Conservation (phyloP, 2,888 invertebrate species). For the Acronicta psi region DNA sequence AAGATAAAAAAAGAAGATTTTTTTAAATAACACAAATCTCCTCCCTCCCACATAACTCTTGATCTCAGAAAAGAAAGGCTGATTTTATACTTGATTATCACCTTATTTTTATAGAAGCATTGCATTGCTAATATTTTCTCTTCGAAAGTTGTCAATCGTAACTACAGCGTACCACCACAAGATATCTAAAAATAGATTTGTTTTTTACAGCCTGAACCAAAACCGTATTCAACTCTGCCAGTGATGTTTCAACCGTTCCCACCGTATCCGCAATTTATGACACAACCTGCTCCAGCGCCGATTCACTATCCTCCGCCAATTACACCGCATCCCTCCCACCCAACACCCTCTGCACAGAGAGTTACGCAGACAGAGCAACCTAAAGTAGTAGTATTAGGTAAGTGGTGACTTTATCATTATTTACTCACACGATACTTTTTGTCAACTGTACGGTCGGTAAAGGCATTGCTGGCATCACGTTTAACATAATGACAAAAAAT, state of each 20-base stretch:
- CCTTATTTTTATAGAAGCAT: too few species aligned
- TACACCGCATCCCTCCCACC: slow-evolving; percentile 74
- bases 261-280: slow-evolving; percentile 79
- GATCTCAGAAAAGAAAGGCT: too few species aligned
- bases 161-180: too few species aligned
- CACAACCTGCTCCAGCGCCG: slow-evolving; percentile 74
- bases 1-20: too few species aligned
- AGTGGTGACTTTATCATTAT: slow-evolving; percentile 26
- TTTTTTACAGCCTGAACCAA: slow-evolving; percentile 84
- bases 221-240: slow-evolving; percentile 81
- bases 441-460: neutral
- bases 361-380: slow-evolving; percentile 81
- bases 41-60: too few species aligned
- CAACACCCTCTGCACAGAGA: slow-evolving; percentile 66
- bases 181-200: neutral
- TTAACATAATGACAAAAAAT: too few species aligned
- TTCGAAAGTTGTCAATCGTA: too few species aligned
- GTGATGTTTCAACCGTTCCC: slow-evolving; percentile 84
- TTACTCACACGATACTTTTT: neutral
- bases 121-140: too few species aligned
- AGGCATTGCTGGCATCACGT: too few species aligned
- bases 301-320: slow-evolving; percentile 83
- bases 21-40: too few species aligned
- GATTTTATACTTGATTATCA: too few species aligned
- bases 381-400: slow-evolving; percentile 89